Evolutionary conservation across 2,888 invertebrate genomes (phyloP).

Genomic region (Creontiades dilutus): DNA sequence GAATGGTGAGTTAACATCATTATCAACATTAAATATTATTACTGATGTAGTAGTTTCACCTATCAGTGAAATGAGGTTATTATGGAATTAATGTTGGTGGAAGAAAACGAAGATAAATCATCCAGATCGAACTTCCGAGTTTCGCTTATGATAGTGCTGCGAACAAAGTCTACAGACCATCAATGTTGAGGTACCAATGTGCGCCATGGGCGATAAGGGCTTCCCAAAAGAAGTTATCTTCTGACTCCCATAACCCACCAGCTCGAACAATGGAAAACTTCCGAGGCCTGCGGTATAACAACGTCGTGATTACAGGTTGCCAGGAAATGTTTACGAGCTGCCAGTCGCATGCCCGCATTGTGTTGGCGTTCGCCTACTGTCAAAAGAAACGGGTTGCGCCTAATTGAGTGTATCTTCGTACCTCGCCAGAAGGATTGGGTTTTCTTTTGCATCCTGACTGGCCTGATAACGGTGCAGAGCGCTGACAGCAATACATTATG

Average conservation of each 20-base stretch:
- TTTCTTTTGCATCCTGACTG: conserved; percentile 7
- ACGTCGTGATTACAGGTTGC: conserved; percentile 26
- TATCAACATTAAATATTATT: too few relatives aligned
- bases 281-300: conserved; percentile 7
- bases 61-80: too few relatives aligned
- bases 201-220: background rate
- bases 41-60: too few relatives aligned
- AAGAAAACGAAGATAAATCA: too few relatives aligned
- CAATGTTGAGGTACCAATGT: background rate
- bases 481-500: background rate
- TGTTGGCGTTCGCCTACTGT: conserved; percentile 15
- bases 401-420: conserved; percentile 32
- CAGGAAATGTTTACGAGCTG: conserved; percentile 11
- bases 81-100: too few relatives aligned
- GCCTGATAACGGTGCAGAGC: background rate
- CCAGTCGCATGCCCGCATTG: conserved; percentile 31
- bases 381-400: conserved; percentile 1
- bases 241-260: background rate
- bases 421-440: background rate
- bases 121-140: too few relatives aligned
- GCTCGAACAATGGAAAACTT: conserved; percentile 1
- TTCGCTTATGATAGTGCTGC: too few relatives aligned
- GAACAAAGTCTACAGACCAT: too few relatives aligned
- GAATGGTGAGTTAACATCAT: too few relatives aligned
- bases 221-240: background rate